These are phyloP conservation scores for Tiliacea citrago DNA, from an alignment of 2,888 invertebrate genomes.

Conservation along the genomic window DNA sequence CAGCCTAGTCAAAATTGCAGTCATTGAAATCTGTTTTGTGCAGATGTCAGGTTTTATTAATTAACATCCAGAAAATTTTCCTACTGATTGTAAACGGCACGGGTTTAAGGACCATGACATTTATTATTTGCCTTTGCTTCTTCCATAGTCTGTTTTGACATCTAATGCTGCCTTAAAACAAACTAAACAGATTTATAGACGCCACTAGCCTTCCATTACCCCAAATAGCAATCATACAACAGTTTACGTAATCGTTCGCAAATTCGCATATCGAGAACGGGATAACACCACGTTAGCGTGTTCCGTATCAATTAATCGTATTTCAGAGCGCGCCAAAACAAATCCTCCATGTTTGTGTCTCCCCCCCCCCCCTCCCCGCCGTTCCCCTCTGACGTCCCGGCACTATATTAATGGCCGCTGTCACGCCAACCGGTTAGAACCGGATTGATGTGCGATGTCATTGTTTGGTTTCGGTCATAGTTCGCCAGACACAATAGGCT, in stretches of 20 bases:
- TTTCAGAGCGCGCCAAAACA: slow-evolving; percentile 86
- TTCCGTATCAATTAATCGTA: slow-evolving; percentile 84
- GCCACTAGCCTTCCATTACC: slow-evolving; percentile 18
- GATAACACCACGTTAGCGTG: slow-evolving; percentile 76
- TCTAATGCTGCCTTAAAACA: slow-evolving; percentile 17
- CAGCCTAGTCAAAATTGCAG: neutral
- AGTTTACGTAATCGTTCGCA: slow-evolving; percentile 57
- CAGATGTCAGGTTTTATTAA: neutral
- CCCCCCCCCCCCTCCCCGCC: slow-evolving; percentile 12
- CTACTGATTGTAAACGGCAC: neutral
- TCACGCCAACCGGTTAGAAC: slow-evolving; percentile 76
- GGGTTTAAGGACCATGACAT: neutral
- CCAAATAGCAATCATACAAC: slow-evolving; percentile 51
- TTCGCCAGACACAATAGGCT: slow-evolving; percentile 53
- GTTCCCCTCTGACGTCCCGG: slow-evolving; percentile 35
- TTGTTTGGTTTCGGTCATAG: slow-evolving; percentile 68
- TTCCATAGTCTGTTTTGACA: neutral
- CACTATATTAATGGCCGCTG: slow-evolving; percentile 79
- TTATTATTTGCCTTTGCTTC: neutral
- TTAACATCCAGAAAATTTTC: neutral
- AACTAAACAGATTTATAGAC: slow-evolving; percentile 31
- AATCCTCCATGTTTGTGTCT: slow-evolving; percentile 82
- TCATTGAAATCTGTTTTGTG: neutral
- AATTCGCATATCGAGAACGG: slow-evolving; percentile 71
- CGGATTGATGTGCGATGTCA: slow-evolving; percentile 74